Evolutionary conservation across 53 echinoderm and acorn worm species (phyloP), one percentile per base, ranked within the genome.

Genomic region (Hippasteria phrygiana): DNA sequence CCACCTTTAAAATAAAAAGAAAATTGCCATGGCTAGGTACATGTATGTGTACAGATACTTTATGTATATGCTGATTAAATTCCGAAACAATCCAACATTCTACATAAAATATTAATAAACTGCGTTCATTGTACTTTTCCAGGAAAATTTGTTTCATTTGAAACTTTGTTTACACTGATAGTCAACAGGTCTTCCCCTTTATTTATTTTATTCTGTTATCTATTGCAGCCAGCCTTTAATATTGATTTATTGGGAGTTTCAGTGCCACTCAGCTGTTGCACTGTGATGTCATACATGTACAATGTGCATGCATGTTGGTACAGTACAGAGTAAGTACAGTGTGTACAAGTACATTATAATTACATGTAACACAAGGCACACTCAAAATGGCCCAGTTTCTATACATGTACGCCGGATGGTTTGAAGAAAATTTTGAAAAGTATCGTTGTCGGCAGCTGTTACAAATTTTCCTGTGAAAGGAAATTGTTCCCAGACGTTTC

Each of bases 191-290:
- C 28, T 74, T 74, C 29, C 14, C 28, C 43, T 32, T 24, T 74
- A 27, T 74, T 43, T 22, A 3, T 31, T 74, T 43, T 76, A 46
- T 33, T 75, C 32, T 3, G 75, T 27, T 65, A 50, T 50, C 76
- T 76, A 35, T 59, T 59, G 59, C n/a, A 24, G n/a, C 59, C n/a
- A n/a, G n/a, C 59, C 59, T 22, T 18, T 24, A 18, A 32, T 76
- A 76, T 76, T 76, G 76, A 76, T 76, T 54, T 32, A 27, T 35
- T 50, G 8, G 35, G 34, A 13, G 37, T 53, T 54, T 24, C 17
- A 28, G 34, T 29, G 53, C 51, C 54, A 32, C 76, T 76, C 76
- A 76, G 76, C 76, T 76, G 76, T 54, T 76, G 51, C 76, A 54
- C 39, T 41, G 59, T 62, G 38, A 34, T 67, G 37, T 33, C 34